phyloP scores from a whole-genome alignment of 1,140 invertebrate species.

The Holotrichia oblita region DNA sequence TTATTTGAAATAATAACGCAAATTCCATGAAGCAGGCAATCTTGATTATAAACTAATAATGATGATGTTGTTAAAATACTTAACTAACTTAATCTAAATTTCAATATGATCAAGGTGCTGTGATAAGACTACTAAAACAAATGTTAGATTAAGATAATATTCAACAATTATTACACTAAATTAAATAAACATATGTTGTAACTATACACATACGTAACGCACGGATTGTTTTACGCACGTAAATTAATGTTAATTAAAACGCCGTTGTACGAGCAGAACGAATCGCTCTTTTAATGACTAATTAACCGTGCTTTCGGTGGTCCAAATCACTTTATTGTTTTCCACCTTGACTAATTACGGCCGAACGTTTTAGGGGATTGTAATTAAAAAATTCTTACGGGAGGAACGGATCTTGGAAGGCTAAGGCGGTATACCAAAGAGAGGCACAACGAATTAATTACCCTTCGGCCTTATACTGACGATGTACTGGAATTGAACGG shows the following conservation, averaged over 20 bases:
- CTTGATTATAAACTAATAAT: too few species aligned
- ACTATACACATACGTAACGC: too few species aligned
- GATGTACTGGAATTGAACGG: neutral
- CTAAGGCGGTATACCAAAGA: neutral
- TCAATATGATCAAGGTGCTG: too few species aligned
- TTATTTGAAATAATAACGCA: too few species aligned
- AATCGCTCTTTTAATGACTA: neutral
- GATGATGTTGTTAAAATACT: too few species aligned
- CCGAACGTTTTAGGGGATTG: neutral
- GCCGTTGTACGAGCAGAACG: neutral
- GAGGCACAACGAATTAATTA: conserved; percentile 1
- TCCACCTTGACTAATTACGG: conserved; percentile 1
- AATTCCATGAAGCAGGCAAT: too few species aligned
- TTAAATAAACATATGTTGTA: too few species aligned
- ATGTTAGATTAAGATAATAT: too few species aligned
- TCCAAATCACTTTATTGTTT: conserved; percentile 1
- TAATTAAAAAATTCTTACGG: conserved; percentile 13
- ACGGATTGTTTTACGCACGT: neutral
- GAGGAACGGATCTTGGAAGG: neutral
- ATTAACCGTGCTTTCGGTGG: conserved; percentile 1
- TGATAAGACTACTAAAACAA: too few species aligned
- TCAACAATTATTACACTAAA: too few species aligned
- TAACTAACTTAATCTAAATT: too few species aligned
- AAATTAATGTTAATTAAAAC: neutral
- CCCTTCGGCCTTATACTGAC: neutral